These are phyloP conservation scores for Capromys pilorides DNA, from an alignment of 2,797 vertebrate genomes.

Conservation along the genomic window DNA sequence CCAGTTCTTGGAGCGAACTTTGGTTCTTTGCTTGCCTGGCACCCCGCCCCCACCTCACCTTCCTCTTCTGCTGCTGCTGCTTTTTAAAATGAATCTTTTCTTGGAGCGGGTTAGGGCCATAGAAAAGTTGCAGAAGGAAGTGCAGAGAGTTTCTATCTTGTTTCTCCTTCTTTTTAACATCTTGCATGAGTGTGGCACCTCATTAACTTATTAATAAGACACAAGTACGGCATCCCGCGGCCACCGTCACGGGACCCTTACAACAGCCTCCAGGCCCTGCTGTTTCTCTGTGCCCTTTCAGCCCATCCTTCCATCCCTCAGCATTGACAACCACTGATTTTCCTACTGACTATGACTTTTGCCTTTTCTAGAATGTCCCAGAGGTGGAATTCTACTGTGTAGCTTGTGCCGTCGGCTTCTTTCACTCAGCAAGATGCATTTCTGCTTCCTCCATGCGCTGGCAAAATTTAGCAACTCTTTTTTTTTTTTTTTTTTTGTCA, in stretches of 20 bases:
- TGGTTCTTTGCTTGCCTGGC: background rate
- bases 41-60: background rate
- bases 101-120: background rate
- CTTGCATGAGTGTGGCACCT: background rate
- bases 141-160: background rate
- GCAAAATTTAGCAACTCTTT: background rate
- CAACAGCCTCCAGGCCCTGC: background rate
- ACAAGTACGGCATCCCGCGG: background rate
- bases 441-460: background rate
- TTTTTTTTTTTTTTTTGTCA: background rate
- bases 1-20: background rate
- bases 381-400: background rate
- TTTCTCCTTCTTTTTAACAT: background rate
- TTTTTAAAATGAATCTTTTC: background rate
- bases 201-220: background rate
- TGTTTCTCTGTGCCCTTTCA: background rate
- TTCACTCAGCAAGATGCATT: background rate
- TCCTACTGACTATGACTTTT: background rate
- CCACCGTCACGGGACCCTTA: background rate
- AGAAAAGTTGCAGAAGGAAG: background rate
- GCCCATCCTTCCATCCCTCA: background rate
- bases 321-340: background rate
- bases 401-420: background rate
- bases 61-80: background rate
- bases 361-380: background rate